Evolutionary conservation across 2,113 vertebrate species (phyloP), one percentile per base, ranked within the genome.

Genomic region (Cygnus buccinator): DNA sequence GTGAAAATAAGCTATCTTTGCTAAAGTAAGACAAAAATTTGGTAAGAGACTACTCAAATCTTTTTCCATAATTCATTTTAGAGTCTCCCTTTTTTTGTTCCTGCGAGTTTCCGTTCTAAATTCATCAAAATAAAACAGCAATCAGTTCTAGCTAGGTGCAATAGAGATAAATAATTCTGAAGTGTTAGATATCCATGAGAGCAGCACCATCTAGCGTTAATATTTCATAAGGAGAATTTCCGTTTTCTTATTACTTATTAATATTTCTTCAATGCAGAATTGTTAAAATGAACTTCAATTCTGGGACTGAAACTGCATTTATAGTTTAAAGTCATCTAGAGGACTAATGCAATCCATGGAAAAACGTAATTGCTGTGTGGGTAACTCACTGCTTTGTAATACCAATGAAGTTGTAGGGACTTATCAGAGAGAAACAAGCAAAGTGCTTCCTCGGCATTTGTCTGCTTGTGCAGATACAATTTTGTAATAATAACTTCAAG

Each of bases 191-290:
- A 96, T 72, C 84, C 95, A 7, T 94, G 97, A 84, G 52, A 63
- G 78, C 78, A 97, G 97, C 96, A 96, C 98, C 98, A 98, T 91
- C 98, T 98, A 98, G 98, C 96, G 98, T 96, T 92, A 21, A 81
- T 95, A 96, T 86, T 92, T 81, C 61, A 84, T 84, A 78, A 72
- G 39, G 20, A 77, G 55, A 48, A 39, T 52, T 52, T 52, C 35
- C 5, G 23, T 85, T 89, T 71, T 48, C 52, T 77, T 83, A 65
- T 76, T 72, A 72, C 44, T 63, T 75, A 77, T 43, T 79, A 61
- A 58, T 89, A 17, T 48, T 87, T 76, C 25, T 87, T 91, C 31
- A 65, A 87, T 54, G 39, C 52, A 50, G 5, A 29, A 10, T 52
- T 72, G 62, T 77, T 33, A 5, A 74, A 85, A 80, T 37, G 70